Percentiles rank a stretch among this genome's conserved stretches.
Conservation (phyloP, 2,113 vertebrate species). For the Xenopus borealis region DNA sequence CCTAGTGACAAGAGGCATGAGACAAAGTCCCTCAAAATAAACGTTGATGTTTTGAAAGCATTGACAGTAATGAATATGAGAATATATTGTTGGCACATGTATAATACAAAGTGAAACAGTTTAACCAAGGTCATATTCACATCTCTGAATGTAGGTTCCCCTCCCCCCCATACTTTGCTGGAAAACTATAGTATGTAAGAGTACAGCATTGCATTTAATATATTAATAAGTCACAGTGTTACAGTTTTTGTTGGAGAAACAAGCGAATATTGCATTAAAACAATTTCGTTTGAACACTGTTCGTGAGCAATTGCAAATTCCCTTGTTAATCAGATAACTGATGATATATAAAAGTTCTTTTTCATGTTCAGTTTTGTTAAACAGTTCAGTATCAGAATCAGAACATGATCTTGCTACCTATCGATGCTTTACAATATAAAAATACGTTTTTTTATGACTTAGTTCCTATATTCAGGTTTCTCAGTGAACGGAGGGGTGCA, state of each 20-base stretch:
- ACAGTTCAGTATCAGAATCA: no score
- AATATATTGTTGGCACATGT: conserved; percentile 1
- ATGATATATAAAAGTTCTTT: no score
- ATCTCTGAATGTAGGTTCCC: neutral
- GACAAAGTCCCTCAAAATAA: conserved; percentile 2
- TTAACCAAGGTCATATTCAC: neutral
- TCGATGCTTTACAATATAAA: no score
- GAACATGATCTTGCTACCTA: no score
- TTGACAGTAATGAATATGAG: conserved; percentile 8
- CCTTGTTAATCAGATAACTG: no score
- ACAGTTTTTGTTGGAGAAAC: neutral
- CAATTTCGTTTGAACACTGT: no score
- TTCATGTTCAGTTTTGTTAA: no score
- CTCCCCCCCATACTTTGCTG: no score
- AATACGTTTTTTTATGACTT: no score
- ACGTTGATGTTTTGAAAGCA: conserved; percentile 7
- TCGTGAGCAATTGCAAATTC: no score
- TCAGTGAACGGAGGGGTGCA: no score
- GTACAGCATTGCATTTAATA: neutral
- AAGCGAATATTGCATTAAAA: neutral
- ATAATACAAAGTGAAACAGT: neutral
- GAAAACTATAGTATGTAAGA: neutral
- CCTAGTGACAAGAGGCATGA: neutral
- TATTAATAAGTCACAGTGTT: neutral
- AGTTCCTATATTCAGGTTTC: no score